Evolutionary conservation across 2,888 invertebrate genomes (phyloP).

Genomic region (Heliconius aoede): DNA sequence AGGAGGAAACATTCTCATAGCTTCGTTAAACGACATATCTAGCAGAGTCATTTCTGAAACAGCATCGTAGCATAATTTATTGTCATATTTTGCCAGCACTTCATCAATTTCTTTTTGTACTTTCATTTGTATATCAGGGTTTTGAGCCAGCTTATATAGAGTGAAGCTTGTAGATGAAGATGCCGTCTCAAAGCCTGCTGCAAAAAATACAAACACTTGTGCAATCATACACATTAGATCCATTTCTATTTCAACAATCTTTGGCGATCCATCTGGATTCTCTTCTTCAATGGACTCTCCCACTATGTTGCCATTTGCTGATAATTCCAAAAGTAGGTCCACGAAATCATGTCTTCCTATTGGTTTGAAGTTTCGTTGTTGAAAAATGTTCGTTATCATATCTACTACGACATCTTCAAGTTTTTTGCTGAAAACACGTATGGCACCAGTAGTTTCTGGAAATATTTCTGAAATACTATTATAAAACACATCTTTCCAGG

Average conservation of each 20-base stretch:
- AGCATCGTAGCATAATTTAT: conserved; percentile 65
- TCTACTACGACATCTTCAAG: conserved; percentile 51
- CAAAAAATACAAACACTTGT: conserved; percentile 68
- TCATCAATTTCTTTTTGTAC: conserved; percentile 67
- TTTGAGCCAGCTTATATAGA: conserved; percentile 67
- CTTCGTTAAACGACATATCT: conserved; percentile 63
- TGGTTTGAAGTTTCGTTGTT: conserved; percentile 62
- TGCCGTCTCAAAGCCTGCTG: conserved; percentile 78
- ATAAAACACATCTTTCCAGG: conserved; percentile 48
- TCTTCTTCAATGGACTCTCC: conserved; percentile 66
- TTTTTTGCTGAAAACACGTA: conserved; percentile 29
- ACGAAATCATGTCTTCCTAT: conserved; percentile 60
- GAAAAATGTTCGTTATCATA: conserved; percentile 57
- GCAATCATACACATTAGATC: conserved; percentile 58
- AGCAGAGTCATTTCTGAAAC: conserved; percentile 61
- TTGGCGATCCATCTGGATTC: conserved; percentile 58
- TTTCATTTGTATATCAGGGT: conserved; percentile 67
- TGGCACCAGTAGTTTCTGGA: conserved; percentile 52
- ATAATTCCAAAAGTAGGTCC: conserved; percentile 57
- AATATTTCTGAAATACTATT: conserved; percentile 57
- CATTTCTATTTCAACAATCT: conserved; percentile 61
- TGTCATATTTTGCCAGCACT: conserved; percentile 59
- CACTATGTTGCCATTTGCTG: conserved; percentile 60
- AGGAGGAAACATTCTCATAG: conserved; percentile 65
- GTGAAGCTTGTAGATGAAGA: conserved; percentile 70